Evolutionary conservation across 1,140 invertebrate species (phyloP).

Genomic region (Conopomorpha cramerella): DNA sequence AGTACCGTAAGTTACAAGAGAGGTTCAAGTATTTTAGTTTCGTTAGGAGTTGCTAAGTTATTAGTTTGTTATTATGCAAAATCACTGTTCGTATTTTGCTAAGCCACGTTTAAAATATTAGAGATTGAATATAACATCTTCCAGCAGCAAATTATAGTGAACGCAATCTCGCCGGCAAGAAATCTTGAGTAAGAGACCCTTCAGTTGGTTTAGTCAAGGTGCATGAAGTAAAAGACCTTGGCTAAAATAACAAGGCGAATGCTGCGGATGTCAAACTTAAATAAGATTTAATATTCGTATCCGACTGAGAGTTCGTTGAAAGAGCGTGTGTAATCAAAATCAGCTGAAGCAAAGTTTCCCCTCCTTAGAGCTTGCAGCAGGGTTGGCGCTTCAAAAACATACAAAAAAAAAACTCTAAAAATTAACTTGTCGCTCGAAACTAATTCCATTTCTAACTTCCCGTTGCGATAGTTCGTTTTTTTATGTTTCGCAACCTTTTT

Average conservation of each 20-base stretch:
- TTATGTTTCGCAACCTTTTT: constrained; percentile 33
- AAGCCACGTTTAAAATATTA: constrained; percentile 12
- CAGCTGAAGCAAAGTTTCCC: constrained; percentile 49
- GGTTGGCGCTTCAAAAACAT: constrained; percentile 42
- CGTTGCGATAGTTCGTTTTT: constrained; percentile 42
- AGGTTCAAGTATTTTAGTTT: too few relatives aligned
- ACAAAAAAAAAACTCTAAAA: too few relatives aligned
- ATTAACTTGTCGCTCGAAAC: constrained; percentile 56
- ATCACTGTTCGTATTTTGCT: too few relatives aligned
- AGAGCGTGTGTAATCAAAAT: constrained; percentile 59
- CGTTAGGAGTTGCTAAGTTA: too few relatives aligned
- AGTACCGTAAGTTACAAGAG: too few relatives aligned
- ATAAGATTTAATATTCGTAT: constrained; percentile 60
- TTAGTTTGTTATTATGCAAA: too few relatives aligned
- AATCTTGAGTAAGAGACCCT: too few relatives aligned
- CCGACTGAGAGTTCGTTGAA: constrained; percentile 44
- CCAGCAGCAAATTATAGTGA: too few relatives aligned
- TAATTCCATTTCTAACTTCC: constrained; percentile 55
- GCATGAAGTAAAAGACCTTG: constrained; percentile 47
- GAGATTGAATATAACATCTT: constrained; percentile 26
- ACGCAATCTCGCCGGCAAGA: constrained; percentile 17
- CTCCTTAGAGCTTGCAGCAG: constrained; percentile 43
- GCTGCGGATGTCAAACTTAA: constrained; percentile 51
- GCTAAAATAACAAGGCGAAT: constrained; percentile 48
- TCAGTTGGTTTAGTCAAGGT: constrained; percentile 21